Evolutionary conservation across 2,888 invertebrate species (phyloP).

Genomic region (Cremastinae sp.): DNA sequence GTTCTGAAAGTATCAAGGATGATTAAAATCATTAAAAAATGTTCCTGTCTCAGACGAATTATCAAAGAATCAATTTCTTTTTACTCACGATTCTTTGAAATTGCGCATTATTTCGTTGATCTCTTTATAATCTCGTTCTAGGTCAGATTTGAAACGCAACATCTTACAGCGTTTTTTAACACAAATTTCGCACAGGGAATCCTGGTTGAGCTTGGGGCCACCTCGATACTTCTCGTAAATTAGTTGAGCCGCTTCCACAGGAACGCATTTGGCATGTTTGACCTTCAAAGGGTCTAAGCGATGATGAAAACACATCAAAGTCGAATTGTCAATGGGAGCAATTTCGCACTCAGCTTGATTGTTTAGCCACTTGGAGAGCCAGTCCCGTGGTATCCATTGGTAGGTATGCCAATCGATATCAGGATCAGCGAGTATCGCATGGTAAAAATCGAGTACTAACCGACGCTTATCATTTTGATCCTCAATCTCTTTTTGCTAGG

Average conservation of each 20-base stretch:
- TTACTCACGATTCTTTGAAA: conserved; percentile 76
- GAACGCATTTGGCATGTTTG: conserved; percentile 80
- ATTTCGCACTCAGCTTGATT: conserved; percentile 71
- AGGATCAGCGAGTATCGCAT: conserved; percentile 69
- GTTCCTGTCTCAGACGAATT: neutral
- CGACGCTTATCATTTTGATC: conserved; percentile 76
- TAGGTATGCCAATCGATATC: conserved; percentile 69
- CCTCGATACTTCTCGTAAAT: conserved; percentile 80
- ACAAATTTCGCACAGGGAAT: conserved; percentile 79
- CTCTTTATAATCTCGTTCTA: conserved; percentile 81
- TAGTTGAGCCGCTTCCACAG: conserved; percentile 76
- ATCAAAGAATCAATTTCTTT: neutral
- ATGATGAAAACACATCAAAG: conserved; percentile 80
- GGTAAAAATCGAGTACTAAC: conserved; percentile 75
- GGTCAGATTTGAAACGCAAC: conserved; percentile 79
- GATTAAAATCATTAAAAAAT: neutral
- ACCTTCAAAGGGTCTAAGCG: conserved; percentile 80
- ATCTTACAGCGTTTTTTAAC: conserved; percentile 80
- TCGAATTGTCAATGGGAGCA: conserved; percentile 79
- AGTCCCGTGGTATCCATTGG: conserved; percentile 82
- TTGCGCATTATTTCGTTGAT: conserved; percentile 79
- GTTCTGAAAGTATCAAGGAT: conserved; percentile 61
- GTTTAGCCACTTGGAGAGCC: conserved; percentile 82
- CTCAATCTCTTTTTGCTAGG: conserved; percentile 77
- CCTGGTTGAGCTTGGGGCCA: conserved; percentile 78